Evolutionary conservation across 2,888 invertebrate genomes (phyloP).

Genomic region (Sesia apiformis): DNA sequence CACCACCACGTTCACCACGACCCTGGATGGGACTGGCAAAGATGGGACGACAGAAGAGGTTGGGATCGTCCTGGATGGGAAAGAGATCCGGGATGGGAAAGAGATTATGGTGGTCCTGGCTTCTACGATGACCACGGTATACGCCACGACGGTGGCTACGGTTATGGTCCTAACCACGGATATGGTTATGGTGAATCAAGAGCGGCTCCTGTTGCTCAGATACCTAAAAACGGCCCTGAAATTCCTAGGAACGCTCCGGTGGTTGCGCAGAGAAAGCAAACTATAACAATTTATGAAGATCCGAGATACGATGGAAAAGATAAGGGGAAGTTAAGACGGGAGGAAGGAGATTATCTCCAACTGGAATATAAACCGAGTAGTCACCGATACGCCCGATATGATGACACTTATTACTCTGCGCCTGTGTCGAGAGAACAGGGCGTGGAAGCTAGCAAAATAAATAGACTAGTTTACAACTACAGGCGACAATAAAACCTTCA

Average conservation of each 20-base stretch:
- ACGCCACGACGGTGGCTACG: conserved; percentile 56
- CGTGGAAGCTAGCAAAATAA: conserved; percentile 62
- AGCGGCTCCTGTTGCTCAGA: conserved; percentile 41
- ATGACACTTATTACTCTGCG: conserved; percentile 52
- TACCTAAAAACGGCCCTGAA: conserved; percentile 32
- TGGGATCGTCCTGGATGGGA: conserved; percentile 30
- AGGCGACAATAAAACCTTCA: conserved; percentile 37
- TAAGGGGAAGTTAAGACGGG: conserved; percentile 46
- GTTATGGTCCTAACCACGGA: conserved; percentile 50
- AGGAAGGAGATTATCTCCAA: conserved; percentile 58
- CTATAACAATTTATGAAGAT: conserved; percentile 69
- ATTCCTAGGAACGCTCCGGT: conserved; percentile 45
- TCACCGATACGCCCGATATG: conserved; percentile 61
- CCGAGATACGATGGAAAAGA: conserved; percentile 58
- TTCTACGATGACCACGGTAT: conserved; percentile 57
- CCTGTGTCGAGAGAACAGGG: conserved; percentile 32
- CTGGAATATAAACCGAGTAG: conserved; percentile 60
- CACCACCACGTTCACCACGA: conserved; percentile 19
- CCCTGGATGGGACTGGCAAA: conserved; percentile 48
- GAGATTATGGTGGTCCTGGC: conserved; percentile 40
- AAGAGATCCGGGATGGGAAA: conserved; percentile 29
- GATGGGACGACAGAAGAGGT: conserved; percentile 38
- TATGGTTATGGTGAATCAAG: conserved; percentile 56
- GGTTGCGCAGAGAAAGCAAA: conserved; percentile 60
- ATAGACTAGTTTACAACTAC: conserved; percentile 67